Conservation (phyloP, 2,113 vertebrate genomes). For the Okapia johnstoni region DNA sequence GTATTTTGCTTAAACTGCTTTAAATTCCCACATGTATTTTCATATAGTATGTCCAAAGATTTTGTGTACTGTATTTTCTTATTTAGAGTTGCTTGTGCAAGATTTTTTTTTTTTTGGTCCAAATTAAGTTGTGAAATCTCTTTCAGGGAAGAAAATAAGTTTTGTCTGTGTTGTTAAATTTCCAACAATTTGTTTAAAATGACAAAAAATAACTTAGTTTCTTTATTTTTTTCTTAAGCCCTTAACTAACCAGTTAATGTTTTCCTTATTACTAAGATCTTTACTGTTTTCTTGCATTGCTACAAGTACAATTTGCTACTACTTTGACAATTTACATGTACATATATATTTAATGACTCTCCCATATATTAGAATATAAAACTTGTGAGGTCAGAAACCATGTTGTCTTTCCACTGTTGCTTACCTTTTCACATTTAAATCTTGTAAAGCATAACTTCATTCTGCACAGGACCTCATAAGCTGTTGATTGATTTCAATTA, state of each 20-base stretch:
- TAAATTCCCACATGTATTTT: background rate
- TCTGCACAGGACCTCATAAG: background rate
- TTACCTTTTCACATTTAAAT: background rate
- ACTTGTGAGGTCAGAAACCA: background rate
- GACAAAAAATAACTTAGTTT: background rate
- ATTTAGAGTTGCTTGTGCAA: background rate
- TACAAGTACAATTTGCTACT: background rate
- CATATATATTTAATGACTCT: background rate
- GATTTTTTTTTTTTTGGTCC: background rate
- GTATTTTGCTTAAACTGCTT: background rate
- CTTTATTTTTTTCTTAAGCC: background rate
- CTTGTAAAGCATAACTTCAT: background rate
- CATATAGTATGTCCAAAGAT: background rate
- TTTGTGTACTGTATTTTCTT: background rate
- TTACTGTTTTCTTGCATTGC: background rate
- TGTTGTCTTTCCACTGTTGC: background rate
- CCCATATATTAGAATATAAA: background rate
- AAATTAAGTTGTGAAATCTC: background rate
- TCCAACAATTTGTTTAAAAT: background rate
- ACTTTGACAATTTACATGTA: background rate
- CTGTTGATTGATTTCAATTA: background rate
- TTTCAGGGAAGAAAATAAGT: background rate
- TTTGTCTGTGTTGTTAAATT: background rate
- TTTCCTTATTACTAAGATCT: background rate
- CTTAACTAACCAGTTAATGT: background rate